These are phyloP conservation scores for Helogale parvula DNA, from an alignment of 2,113 vertebrate species.

Conservation along the genomic window DNA sequence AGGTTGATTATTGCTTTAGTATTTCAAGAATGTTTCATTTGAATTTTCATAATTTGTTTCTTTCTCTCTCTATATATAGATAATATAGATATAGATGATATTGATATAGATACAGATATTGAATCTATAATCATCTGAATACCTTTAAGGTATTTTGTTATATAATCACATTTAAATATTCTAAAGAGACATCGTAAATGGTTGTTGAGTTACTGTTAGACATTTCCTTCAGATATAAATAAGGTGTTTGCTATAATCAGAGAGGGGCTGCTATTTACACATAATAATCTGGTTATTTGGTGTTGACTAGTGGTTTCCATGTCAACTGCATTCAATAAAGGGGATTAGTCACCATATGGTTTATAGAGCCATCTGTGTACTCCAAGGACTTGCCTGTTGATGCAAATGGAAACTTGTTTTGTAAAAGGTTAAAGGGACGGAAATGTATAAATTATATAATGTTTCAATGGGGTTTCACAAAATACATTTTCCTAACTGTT, in stretches of 20 bases:
- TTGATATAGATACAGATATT: background rate
- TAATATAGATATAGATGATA: background rate
- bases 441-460: constrained; percentile 58
- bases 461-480: constrained; percentile 40
- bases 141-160: constrained; percentile 51
- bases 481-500: constrained; percentile 73
- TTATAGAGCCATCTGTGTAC: constrained; percentile 88
- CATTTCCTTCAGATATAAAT: constrained; percentile 42
- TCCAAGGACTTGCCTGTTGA: constrained; percentile 83
- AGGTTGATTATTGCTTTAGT: constrained; percentile 45
- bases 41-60: background rate
- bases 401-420: constrained; percentile 86
- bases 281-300: constrained; percentile 46
- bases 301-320: constrained; percentile 66
- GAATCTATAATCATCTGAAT: constrained; percentile 25
- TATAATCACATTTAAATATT: constrained; percentile 27
- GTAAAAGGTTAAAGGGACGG: constrained; percentile 69
- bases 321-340: constrained; percentile 46
- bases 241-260: constrained; percentile 43
- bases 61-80: background rate
- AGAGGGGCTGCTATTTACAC: constrained; percentile 22
- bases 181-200: constrained; percentile 48
- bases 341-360: constrained; percentile 82
- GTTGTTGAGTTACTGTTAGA: constrained; percentile 64
- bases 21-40: background rate